Base-by-base conservation (phyloP, 2,797 vertebrate species). In the Nannoperca obscura region DNA sequence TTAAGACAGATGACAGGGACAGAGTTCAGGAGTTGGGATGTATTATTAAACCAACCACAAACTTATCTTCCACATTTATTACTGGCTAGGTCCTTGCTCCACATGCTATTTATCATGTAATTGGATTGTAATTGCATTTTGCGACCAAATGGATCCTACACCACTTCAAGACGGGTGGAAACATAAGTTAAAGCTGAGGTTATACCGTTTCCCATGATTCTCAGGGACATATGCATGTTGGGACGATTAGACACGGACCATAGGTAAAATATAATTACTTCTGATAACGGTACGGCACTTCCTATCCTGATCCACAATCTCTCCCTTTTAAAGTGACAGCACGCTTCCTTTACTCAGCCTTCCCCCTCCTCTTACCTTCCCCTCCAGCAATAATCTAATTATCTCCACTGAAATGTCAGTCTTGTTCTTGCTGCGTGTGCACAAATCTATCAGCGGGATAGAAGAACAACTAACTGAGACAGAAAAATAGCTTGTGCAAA, bases 41-140 rank as follows among this genome's bases (percentile, higher is more conserved):
- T 93, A 88, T 94, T 92, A 95, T 94, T 94, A 94, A 84, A 90
- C 60, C n/a, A 83, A 92, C 94, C 93, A 80, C 93, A 92, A 89
- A 94, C 93, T 86, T 90, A 92, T 87, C 90, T 90, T 89, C 77
- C 89, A 90, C 92, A 90, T 93, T 93, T 92, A 94, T 92, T 92
- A 93, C 87, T 65, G 78, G 88, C 83, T 78, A 75, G 85, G 91
- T 82, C 87, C 84, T 73, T 19, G 74, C 89, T 83, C 76, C 90
- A 92, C 89, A 90, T 87, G 76, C 88, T 88, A 90, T 92, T 94
- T 90, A 93, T 94, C 91, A 86, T 92, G 92, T 94, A 93, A 94
- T 93, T 92, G 89, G 83, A 91, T 89, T 87, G 90, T 93, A 94
- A 95, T 94, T 95, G 91, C 88, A 85, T 91, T 93, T 89, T 40